A percentile compares a stretch with the other conserved stretches of the same genome.
Conservation (phyloP, 2,888 invertebrate genomes). For the Osmoderma eremita region DNA sequence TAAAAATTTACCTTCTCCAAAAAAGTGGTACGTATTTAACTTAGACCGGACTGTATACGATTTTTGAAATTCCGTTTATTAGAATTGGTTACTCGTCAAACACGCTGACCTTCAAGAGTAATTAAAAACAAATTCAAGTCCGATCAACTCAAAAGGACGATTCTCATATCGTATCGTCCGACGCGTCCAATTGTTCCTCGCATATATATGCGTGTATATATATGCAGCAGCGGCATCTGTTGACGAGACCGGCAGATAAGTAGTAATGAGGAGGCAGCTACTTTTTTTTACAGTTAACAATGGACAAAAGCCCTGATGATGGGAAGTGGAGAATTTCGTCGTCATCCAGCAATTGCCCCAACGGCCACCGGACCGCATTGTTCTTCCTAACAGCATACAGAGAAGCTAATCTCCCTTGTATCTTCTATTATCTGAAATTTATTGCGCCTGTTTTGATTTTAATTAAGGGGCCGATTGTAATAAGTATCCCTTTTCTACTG, state of each 20-base stretch:
- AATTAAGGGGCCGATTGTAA: slow-evolving; percentile 36
- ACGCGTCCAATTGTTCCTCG: slow-evolving; percentile 5
- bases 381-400: slow-evolving; percentile 36
- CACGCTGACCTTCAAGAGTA: neutral
- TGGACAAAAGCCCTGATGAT: slow-evolving; percentile 30
- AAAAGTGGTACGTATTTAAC: no score
- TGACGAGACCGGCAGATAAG: slow-evolving; percentile 24
- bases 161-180: slow-evolving; percentile 2
- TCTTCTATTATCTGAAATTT: slow-evolving; percentile 38
- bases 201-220: neutral
- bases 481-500: slow-evolving; percentile 9
- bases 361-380: slow-evolving; percentile 32
- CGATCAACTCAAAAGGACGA: neutral
- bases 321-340: slow-evolving; percentile 27
- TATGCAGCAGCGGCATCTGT: slow-evolving; percentile 25
- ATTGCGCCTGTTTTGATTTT: slow-evolving; percentile 37
- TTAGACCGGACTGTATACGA: no score
- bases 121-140: slow-evolving; percentile 27
- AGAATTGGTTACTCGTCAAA: neutral
- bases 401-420: slow-evolving; percentile 26
- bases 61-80: no score
- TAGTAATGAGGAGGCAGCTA: slow-evolving; percentile 33
- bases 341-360: slow-evolving; percentile 39
- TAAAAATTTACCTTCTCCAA: no score
- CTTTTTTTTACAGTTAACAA: slow-evolving; percentile 26